These are phyloP conservation scores for Hylaeus volcanicus DNA, from an alignment of 1,140 invertebrate genomes.

Conservation along the genomic window DNA sequence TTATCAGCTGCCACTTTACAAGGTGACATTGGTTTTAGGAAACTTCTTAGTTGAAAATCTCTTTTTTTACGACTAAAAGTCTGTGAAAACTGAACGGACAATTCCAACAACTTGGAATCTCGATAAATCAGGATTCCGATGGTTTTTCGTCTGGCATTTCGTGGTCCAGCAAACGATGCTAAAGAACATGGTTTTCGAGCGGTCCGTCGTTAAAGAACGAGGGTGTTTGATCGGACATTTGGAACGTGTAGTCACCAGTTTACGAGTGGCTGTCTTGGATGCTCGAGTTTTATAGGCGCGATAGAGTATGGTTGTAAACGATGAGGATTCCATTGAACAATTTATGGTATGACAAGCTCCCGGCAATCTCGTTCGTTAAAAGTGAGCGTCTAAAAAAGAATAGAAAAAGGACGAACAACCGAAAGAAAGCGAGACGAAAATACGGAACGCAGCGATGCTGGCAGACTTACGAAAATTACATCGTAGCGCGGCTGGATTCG, in stretches of 20 bases:
- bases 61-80: no score
- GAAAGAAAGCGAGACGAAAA: not conserved
- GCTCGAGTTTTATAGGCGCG: constrained; percentile 30
- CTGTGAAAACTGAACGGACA: no score
- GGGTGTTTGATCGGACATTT: constrained; percentile 25
- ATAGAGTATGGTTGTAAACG: constrained; percentile 26
- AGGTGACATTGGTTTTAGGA: no score
- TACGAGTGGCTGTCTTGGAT: constrained; percentile 42
- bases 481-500: not conserved
- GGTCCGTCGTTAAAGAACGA: not conserved
- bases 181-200: constrained; percentile 9
- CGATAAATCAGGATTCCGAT: no score
- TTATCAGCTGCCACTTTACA: no score
- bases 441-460: not conserved
- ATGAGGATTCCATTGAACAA: constrained; percentile 24
- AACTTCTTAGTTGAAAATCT: no score
- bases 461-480: constrained; percentile 11
- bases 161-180: not conserved
- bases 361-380: constrained; percentile 16
- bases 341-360: constrained; percentile 27
- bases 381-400: not conserved
- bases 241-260: constrained; percentile 9
- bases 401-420: not conserved
- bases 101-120: no score
- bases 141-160: no score